Evolutionary conservation across 2,113 vertebrate genomes (phyloP).

Genomic region (Rhagologus leucostigma): DNA sequence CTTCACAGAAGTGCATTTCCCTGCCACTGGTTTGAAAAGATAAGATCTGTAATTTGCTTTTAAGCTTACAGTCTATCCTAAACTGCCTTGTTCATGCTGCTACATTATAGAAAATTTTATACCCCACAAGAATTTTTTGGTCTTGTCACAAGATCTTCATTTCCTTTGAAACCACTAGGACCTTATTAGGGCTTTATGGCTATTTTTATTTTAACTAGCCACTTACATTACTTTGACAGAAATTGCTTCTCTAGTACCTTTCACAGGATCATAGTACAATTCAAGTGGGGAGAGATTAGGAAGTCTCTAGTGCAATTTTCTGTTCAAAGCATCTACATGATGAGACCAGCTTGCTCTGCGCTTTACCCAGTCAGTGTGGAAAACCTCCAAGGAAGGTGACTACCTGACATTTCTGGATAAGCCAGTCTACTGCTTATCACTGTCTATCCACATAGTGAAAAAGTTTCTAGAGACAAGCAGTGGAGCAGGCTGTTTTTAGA

Average conservation of each 20-base stretch:
- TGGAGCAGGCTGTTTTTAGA: not conserved
- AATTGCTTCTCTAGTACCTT: not conserved
- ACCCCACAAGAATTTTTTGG: not conserved
- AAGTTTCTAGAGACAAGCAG: not conserved
- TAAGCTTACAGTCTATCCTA: not conserved
- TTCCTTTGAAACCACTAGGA: not conserved
- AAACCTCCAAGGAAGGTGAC: not conserved
- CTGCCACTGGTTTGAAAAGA: not conserved
- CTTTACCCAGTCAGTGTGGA: not conserved
- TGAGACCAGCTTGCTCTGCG: not conserved
- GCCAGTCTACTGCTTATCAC: not conserved
- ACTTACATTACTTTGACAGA: not conserved
- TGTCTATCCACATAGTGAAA: not conserved
- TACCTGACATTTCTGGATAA: not conserved
- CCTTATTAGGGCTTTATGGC: not conserved
- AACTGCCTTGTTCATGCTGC: not conserved
- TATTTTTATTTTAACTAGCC: not conserved
- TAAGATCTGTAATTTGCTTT: not conserved
- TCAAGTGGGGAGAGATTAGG: not conserved
- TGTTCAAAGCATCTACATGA: not conserved
- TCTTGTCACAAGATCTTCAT: not conserved
- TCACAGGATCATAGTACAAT: not conserved
- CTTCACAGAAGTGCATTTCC: not conserved
- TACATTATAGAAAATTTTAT: not conserved
- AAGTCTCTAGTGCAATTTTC: not conserved